Base-by-base conservation (phyloP, 1,140 invertebrate species). In the Drosophila kurseongensis region DNA sequence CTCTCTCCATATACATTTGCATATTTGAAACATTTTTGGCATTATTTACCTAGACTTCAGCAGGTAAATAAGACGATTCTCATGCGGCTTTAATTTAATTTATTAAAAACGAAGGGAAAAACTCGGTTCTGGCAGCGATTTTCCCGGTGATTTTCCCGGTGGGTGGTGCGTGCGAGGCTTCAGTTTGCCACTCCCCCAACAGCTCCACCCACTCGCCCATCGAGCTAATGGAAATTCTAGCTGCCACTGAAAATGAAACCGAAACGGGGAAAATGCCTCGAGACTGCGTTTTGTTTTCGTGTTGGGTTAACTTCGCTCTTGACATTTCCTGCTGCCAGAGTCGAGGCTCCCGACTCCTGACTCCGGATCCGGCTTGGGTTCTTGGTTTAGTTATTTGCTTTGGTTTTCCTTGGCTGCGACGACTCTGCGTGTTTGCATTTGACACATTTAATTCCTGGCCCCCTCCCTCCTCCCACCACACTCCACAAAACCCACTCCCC, bases 61-160 rank as follows among this genome's bases (percentile, higher is more conserved):
- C 62, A 79, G 78, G 78, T 88, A 82, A 83, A 88, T 76, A 83
- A 88, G 72, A 62, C 71, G 82, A 89, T 89, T 84, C 78, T 78
- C 84, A 80, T 78, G 80, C 80, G 82, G 77, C 76, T 90, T 88
- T 88, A 88, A 88, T 84, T 88, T 88, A 88, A 88, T 88, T 88
- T 88, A 90, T 88, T 89, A 88, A 86, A 86, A 82, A 71, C 38
- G 32, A 23, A 23, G 38, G 58, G 14, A 74, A 47, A 58, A 36
- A 23, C 41, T 36, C 18, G 35, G 23, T 73, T 75, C 58, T 51
- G 62, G 36, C 75, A 69, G 78, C 78, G 68, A 67, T 75, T 60
- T 63, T 47, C 40, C 44, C 50, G 38, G 23, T 29, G 44, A 56
- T 60, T 77, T 79, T 76, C 45, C 48, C n/a, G 36, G 48, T 59